Evolutionary conservation across 2,113 vertebrate genomes (phyloP), one percentile per base, ranked within the genome.

Genomic region (Tachuris rubrigastra): DNA sequence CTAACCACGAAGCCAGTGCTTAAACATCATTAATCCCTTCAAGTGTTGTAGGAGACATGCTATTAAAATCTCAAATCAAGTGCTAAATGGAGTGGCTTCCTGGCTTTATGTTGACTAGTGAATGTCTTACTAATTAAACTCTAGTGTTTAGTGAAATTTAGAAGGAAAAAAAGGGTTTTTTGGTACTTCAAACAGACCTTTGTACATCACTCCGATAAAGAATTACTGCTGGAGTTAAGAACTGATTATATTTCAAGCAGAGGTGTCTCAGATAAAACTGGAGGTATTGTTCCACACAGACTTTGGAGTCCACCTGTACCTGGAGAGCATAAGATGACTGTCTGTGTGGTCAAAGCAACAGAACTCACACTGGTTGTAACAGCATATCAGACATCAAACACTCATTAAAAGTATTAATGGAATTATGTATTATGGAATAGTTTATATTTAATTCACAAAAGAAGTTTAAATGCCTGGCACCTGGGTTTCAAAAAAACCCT

Each of bases 11-110:
- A 83, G 58, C 9, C 22, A 79, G 27, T 3, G 1, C 58, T 42
- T 76, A 89, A 89, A 59, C 10, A 76, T 9, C 63, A 89, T 59
- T 24, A 77, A 89, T 67, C 28, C 46, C 56, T 55, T 44, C 28
- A n/a, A 79, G 53, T 53, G 80, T 23, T 74, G 46, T n/a, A 76
- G 60, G 35, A 90, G 19, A 89, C 6, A 2, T 9, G 10, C 35
- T 46, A 66, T 52, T 63, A 87, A 89, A 89, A 81, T 59, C 58
- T 49, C 88, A 53, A 41, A 88, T 47, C 42, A 86, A 90, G 50
- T 67, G 47, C 69, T 80, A 81, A 80, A 88, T 56, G 60, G 49
- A 92, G 73, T 42, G 69, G 66, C 52, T 69, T 94, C 65, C 83
- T 42, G 79, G 39, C 41, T 44, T 67, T 56, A 68, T 41, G 49